Evolutionary conservation across 2,797 vertebrate genomes (phyloP).

Genomic region (Diglossa cyanea): DNA sequence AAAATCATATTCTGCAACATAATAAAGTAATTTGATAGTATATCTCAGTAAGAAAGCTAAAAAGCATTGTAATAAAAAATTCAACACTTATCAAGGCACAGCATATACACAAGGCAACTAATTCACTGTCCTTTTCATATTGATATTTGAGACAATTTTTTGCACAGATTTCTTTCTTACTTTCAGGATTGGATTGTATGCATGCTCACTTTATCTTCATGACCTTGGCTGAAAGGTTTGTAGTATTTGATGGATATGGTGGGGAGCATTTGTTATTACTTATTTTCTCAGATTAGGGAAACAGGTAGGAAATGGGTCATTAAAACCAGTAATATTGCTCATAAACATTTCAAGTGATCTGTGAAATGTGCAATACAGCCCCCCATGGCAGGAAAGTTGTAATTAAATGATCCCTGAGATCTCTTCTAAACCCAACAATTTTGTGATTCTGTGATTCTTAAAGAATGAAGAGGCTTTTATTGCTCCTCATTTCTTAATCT

Average conservation of each 20-base stretch:
- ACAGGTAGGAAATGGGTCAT: background rate
- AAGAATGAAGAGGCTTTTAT: background rate
- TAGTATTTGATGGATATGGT: background rate
- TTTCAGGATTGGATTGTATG: background rate
- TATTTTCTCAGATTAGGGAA: background rate
- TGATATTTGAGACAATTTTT: background rate
- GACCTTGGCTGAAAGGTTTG: background rate
- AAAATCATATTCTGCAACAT: background rate
- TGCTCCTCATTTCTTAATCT: background rate
- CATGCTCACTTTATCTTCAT: background rate
- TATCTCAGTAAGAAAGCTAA: background rate
- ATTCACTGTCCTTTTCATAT: background rate
- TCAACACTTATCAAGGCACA: background rate
- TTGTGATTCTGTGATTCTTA: background rate
- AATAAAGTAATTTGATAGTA: background rate
- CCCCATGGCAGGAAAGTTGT: background rate
- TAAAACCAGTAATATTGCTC: background rate
- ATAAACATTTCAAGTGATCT: background rate
- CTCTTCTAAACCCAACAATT: background rate
- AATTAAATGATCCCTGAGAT: background rate
- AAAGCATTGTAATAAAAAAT: background rate
- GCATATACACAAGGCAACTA: background rate
- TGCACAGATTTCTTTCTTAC: background rate
- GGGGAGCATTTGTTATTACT: background rate
- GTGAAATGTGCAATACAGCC: background rate